phyloP scores from a whole-genome alignment of 2,797 vertebrate genomes.

The Amniataba percoides region DNA sequence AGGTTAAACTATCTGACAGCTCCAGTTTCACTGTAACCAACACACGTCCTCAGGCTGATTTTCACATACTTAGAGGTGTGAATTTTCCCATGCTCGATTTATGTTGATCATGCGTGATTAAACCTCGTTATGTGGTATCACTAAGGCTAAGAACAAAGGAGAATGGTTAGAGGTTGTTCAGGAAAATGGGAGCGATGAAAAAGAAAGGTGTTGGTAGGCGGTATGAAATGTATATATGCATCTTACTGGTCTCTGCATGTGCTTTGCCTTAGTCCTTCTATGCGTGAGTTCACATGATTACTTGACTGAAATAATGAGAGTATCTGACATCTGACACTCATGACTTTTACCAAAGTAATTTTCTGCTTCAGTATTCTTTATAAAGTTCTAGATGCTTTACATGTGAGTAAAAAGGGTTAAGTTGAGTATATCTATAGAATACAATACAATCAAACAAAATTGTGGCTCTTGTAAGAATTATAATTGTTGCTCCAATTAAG shows the following conservation, averaged over 20 bases:
- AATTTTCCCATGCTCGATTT: constrained; percentile 75
- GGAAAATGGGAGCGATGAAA: constrained; percentile 26
- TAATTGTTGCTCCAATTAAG: not conserved
- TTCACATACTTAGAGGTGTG: constrained; percentile 68
- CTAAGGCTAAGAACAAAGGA: constrained; percentile 9
- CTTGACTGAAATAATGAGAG: not conserved
- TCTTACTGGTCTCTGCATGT: constrained; percentile 13
- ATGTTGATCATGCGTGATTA: constrained; percentile 73
- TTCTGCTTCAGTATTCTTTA: not conserved
- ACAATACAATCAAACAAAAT: not conserved
- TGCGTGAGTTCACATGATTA: not conserved
- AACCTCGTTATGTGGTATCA: constrained; percentile 37
- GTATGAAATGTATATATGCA: constrained; percentile 9
- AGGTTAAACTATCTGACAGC: constrained; percentile 77
- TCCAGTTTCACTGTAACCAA: constrained; percentile 63
- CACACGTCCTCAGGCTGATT: constrained; percentile 61
- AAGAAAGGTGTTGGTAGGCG: constrained; percentile 22
- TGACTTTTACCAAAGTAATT: not conserved
- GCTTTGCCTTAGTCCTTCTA: not conserved
- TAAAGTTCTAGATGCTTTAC: not conserved
- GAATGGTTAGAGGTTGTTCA: constrained; percentile 12
- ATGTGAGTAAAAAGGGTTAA: not conserved
- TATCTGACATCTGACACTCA: not conserved
- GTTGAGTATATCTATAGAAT: not conserved
- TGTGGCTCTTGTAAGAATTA: too few relatives aligned